A percentile compares a stretch with the other conserved stretches of the same genome.
phyloP scores from a whole-genome alignment of 2,888 invertebrate genomes.

The Phasia obesa region DNA sequence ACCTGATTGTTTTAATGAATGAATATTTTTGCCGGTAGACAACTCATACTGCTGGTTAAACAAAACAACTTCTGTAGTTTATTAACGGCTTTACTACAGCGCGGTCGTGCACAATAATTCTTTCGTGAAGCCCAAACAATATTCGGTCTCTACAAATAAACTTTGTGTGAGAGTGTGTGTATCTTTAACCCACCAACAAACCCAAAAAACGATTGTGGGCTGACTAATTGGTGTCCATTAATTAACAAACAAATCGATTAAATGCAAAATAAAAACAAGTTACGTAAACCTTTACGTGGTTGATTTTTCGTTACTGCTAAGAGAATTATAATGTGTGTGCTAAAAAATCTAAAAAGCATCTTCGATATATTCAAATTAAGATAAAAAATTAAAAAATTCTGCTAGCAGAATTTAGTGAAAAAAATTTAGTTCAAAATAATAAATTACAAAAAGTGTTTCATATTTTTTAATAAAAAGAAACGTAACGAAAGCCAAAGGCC shows the following conservation, averaged over 20 bases:
- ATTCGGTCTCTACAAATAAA: background rate
- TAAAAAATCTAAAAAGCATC: slow-evolving; percentile 34
- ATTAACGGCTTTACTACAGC: slow-evolving; percentile 70
- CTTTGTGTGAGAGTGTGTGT: background rate
- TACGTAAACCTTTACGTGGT: slow-evolving; percentile 22
- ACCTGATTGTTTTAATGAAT: slow-evolving; percentile 59
- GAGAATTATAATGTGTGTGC: slow-evolving; percentile 21
- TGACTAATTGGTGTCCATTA: slow-evolving; percentile 10
- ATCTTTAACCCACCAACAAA: slow-evolving; percentile 16
- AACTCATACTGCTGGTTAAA: slow-evolving; percentile 67
- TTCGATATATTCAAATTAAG: slow-evolving; percentile 3
- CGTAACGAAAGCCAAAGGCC: slow-evolving; percentile 9
- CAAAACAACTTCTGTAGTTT: slow-evolving; percentile 70
- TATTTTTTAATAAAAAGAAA: background rate
- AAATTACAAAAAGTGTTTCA: background rate
- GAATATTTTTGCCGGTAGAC: slow-evolving; percentile 63
- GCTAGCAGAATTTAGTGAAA: background rate
- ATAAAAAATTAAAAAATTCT: background rate
- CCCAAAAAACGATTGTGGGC: slow-evolving; percentile 1
- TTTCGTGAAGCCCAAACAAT: slow-evolving; percentile 34
- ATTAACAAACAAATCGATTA: slow-evolving; percentile 13
- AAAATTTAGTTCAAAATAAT: background rate
- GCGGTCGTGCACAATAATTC: slow-evolving; percentile 68
- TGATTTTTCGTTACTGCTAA: background rate
- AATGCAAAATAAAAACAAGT: too few relatives aligned